Base-by-base conservation (phyloP, 2,113 vertebrate species). In the Hemichromis elongatus region DNA sequence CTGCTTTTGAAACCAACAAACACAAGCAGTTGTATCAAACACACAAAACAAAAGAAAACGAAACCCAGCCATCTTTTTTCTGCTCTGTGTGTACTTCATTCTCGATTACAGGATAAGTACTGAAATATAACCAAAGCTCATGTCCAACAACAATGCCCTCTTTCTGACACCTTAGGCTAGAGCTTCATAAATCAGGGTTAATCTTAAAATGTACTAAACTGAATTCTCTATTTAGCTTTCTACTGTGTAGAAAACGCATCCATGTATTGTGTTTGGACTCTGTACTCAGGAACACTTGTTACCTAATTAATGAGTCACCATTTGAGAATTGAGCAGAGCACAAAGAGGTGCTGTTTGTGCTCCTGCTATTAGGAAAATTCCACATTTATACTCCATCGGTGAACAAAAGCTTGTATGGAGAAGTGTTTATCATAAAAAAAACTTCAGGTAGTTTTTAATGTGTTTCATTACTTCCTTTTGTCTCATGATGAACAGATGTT, bases 381-480 rank as follows among this genome's bases (percentile, higher is more conserved):
- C 42, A 50, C 19, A 12, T 63, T 45, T 37, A 37, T 70, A 52
- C 9, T 7, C 3, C 5, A 9, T 28, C 13, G 33, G n/a, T 66
- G 19, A 63, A 63, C 7, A 2, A 37, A n/a, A 37, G 59, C 18
- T n/a, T 63, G 10, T n/a, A n/a, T 37, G 33, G n/a, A n/a, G 59
- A 66, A 66, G 19, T 66, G 33, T 40, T 40, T n/a, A 40, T 66
- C 13, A 40, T 40, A 3, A 66, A 40, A 66, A 3, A 66, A 40
- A 66, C 33, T n/a, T 13, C 10, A 21, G 33, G 33, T 37, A 40
- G 19, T 21, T 66, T 66, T 37, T 37, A 35, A 63, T 63, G 18
- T 63, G 13, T 63, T 63, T 63, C 37, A 63, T 63, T 21, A 33
- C 30, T 61, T 61, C 35, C 3, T n/a, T 61, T 61, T 61, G 33